Base-by-base conservation (phyloP, 2,888 invertebrate species). In the Torymus auratus region DNA sequence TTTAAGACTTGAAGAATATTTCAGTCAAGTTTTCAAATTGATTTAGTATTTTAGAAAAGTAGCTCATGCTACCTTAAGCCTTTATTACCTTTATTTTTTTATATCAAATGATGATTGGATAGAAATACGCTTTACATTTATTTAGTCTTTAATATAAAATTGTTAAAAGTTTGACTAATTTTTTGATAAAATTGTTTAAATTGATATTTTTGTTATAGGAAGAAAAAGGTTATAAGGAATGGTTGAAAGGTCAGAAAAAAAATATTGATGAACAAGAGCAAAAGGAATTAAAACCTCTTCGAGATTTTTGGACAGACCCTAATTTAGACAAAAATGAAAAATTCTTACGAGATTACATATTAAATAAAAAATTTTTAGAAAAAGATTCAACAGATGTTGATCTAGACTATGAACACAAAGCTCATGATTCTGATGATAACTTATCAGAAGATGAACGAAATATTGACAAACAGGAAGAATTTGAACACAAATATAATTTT, bases 401-500 rank as follows among this genome's bases (percentile, higher is more conserved):
- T 62, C 15, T 81, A 10, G 76, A 85, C 67, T 85, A 88, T 55
- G 86, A 86, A 10, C 84, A 86, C 3, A 68, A 83, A 17, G 82
- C 83, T 82, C 88, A 93, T 67, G 91, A 92, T 1, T 92, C 91
- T 28, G 92, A 92, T 62, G 92, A 92, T 13, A 92, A 92, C 23
- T 92, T 95, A 0, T 95, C 95, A 0, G 96, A 95, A 76, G 98
- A 98, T 88, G 97, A 97, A 88, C 92, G 93, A 83, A 93, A 94
- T 65, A 92, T 97, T 50, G 95, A 96, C 86, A 94, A 95, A 88
- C 97, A 97, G 91, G 96, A 96, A 83, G 94, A 96, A 90, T 99
- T 98, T 92, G 99, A 99, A 89, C 94, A 96, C 65, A 98, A 98
- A 84, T 99, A 96, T 91, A 99, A 99, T 92, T 98, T 98, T 91